Percentiles rank a stretch among this genome's conserved stretches.
These are phyloP conservation scores for Phaedon cochleariae DNA, from an alignment of 2,888 invertebrate genomes.

Conservation along the genomic window DNA sequence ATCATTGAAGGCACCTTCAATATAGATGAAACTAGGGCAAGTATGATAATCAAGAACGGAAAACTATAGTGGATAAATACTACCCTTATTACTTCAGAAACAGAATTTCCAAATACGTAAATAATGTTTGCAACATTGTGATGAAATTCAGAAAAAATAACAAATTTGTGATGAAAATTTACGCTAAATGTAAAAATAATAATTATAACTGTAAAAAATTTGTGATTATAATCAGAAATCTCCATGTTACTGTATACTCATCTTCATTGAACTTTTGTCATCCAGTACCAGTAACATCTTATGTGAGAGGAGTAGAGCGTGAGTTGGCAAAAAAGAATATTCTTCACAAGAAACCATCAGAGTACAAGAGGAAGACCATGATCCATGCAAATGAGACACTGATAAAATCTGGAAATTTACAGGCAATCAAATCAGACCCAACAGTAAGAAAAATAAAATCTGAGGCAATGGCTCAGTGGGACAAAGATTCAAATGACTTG, in stretches of 20 bases:
- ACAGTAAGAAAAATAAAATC: constrained; percentile 32
- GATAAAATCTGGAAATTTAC: constrained; percentile 17
- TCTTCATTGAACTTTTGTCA: constrained; percentile 20
- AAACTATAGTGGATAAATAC: constrained; percentile 16
- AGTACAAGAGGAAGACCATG: constrained; percentile 20
- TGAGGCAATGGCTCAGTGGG: constrained; percentile 19
- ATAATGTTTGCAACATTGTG: constrained; percentile 19
- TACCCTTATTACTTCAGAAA: constrained; percentile 23
- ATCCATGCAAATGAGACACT: not conserved
- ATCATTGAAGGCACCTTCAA: constrained; percentile 13
- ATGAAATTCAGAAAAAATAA: constrained; percentile 17
- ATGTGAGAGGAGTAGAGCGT: constrained; percentile 17
- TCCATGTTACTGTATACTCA: constrained; percentile 10
- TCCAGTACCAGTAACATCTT: not conserved
- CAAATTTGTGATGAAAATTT: constrained; percentile 12
- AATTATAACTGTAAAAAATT: no score
- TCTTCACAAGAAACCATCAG: constrained; percentile 5
- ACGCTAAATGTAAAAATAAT: constrained; percentile 21
- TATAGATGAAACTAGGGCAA: constrained; percentile 4
- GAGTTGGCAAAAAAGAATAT: constrained; percentile 8
- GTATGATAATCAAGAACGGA: not conserved
- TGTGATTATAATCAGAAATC: constrained; percentile 18
- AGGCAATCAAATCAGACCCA: constrained; percentile 31
- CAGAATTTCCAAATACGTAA: constrained; percentile 16
- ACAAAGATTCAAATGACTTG: constrained; percentile 25